A percentile compares a stretch with the other conserved stretches of the same genome.
Evolutionary conservation across 1,140 invertebrate species (phyloP).

Genomic region (Bombus pascuorum): DNA sequence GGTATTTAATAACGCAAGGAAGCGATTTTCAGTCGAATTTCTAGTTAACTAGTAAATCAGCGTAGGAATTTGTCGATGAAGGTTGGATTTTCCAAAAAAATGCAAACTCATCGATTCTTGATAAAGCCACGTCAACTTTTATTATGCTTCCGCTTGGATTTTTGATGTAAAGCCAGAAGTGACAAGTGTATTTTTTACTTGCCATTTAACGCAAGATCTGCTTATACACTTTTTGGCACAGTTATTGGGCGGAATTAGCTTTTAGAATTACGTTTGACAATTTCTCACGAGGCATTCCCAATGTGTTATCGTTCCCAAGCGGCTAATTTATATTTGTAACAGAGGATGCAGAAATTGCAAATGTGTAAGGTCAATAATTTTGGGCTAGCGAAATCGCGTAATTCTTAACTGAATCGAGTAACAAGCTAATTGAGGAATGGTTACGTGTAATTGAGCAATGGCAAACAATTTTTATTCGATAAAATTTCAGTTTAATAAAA

Average conservation of each 20-base stretch:
- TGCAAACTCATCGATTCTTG: not conserved
- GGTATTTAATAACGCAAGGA: too few relatives aligned
- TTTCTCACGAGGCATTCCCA: not conserved
- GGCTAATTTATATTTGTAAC: not conserved
- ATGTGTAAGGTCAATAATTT: too few relatives aligned
- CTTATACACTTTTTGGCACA: constrained; percentile 1
- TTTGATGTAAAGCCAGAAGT: not conserved
- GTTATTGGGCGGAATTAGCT: not conserved
- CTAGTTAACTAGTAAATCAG: too few relatives aligned
- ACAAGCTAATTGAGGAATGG: not conserved
- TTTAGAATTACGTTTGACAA: not conserved
- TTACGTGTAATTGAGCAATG: too few relatives aligned
- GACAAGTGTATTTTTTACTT: not conserved
- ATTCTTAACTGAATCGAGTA: not conserved
- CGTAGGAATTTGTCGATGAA: not conserved
- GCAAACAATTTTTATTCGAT: too few relatives aligned
- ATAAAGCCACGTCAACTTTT: not conserved
- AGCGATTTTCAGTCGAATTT: not conserved
- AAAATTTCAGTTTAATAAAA: too few relatives aligned
- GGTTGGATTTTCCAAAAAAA: not conserved
- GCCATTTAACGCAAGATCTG: not conserved
- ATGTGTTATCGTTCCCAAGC: not conserved
- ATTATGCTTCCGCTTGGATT: not conserved
- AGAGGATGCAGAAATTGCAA: not conserved
- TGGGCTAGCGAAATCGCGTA: not conserved